These are phyloP conservation scores for Epizoanthus ramosus DNA, from an alignment of 92 coral and sea anemone genomes.

Conservation along the genomic window DNA sequence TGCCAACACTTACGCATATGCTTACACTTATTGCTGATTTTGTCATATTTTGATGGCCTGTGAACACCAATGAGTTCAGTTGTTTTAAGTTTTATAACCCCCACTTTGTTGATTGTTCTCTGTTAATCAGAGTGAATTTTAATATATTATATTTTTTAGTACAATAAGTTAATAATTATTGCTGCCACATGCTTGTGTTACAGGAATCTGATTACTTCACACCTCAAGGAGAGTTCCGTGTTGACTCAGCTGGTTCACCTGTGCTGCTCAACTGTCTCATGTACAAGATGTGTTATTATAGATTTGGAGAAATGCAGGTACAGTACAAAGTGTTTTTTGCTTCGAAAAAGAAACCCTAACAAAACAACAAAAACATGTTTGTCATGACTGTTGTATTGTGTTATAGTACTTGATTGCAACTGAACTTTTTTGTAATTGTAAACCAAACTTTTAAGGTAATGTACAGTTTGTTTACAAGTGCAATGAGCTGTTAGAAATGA, in stretches of 20 bases:
- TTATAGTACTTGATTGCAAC: not conserved
- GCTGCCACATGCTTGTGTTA: not conserved
- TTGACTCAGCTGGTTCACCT: constrained; percentile 99
- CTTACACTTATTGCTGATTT: too few species aligned
- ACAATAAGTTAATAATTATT: too few species aligned
- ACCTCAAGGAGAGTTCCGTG: constrained; percentile 99
- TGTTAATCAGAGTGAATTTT: too few species aligned
- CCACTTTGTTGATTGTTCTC: too few species aligned
- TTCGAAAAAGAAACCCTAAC: not conserved
- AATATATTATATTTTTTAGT: too few species aligned
- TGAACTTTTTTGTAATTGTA: not conserved
- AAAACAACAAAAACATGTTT: not conserved
- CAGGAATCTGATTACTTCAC: constrained; percentile 99
- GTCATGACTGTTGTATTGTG: not conserved
- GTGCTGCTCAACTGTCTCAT: constrained; percentile 91
- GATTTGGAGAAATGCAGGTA: constrained; percentile 99
- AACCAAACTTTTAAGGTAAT: not conserved
- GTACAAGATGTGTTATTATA: constrained; percentile 99
- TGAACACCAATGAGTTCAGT: too few species aligned
- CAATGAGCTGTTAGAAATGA: not conserved
- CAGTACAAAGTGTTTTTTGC: not conserved
- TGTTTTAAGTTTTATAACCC: too few species aligned
- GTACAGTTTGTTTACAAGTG: not conserved
- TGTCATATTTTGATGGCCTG: too few species aligned
- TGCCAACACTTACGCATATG: too few species aligned